A percentile compares a stretch with the other conserved stretches of the same genome.
Evolutionary conservation across 1,140 invertebrate species (phyloP).

Genomic region (Caenorhabditis remanei): DNA sequence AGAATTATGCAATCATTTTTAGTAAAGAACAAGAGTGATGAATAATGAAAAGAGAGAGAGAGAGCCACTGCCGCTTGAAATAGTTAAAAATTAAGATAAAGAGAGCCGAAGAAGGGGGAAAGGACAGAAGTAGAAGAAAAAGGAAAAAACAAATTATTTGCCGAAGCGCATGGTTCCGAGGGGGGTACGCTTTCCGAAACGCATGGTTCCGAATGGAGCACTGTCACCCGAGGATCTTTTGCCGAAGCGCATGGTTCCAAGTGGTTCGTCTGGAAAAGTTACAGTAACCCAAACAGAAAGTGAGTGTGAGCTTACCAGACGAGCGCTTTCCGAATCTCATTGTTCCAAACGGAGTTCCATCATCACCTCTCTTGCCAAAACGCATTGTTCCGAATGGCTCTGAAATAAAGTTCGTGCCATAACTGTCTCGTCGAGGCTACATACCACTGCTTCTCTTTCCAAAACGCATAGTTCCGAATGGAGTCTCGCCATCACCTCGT

Average conservation of each 20-base stretch:
- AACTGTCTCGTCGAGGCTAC: not conserved
- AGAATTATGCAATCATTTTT: constrained; percentile 35
- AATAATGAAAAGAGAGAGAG: not conserved
- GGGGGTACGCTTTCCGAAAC: constrained; percentile 63
- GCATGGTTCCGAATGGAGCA: constrained; percentile 50
- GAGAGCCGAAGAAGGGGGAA: not conserved
- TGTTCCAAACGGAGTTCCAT: constrained; percentile 71
- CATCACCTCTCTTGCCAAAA: constrained; percentile 45
- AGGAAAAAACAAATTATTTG: constrained; percentile 21
- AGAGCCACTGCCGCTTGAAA: constrained; percentile 1
- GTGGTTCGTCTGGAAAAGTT: constrained; percentile 62
- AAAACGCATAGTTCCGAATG: constrained; percentile 65
- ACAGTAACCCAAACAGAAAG: not conserved
- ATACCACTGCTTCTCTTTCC: constrained; percentile 30
- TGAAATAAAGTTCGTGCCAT: not conserved
- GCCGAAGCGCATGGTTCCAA: constrained; percentile 77
- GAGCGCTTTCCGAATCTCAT: constrained; percentile 76
- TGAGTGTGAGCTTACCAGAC: not conserved
- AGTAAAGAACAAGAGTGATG: not conserved
- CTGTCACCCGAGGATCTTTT: constrained; percentile 59
- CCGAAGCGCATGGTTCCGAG: constrained; percentile 64
- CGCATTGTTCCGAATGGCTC: constrained; percentile 54
- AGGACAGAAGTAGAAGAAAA: not conserved
- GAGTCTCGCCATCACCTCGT: constrained; percentile 31
- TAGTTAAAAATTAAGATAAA: not conserved